phyloP scores from a whole-genome alignment of 2,113 vertebrate genomes.

The Phocoena sinus region DNA sequence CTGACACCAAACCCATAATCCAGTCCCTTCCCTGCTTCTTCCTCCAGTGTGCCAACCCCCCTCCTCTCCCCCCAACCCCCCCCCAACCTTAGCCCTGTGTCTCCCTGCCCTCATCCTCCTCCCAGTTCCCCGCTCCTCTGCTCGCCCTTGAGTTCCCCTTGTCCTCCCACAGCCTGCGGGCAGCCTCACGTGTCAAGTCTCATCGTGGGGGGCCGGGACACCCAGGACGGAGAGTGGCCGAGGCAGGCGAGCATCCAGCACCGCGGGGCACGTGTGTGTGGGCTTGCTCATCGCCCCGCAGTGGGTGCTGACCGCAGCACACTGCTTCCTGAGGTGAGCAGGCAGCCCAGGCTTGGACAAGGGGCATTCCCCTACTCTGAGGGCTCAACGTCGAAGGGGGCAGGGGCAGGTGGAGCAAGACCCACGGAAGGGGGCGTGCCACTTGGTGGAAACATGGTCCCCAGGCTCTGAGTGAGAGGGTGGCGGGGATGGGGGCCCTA shows the following conservation, averaged over 20 bases:
- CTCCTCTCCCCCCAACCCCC: no score
- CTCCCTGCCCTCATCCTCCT: background rate
- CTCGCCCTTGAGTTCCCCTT: background rate
- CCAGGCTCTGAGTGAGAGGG: background rate
- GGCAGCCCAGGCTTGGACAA: no score
- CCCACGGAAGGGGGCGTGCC: background rate
- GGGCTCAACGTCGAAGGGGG: background rate
- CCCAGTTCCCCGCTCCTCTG: background rate
- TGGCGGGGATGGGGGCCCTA: no score
- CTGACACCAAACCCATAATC: background rate
- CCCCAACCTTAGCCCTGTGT: no score
- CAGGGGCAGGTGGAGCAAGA: background rate
- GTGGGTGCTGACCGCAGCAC: slow-evolving; percentile 73
- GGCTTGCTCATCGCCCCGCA: slow-evolving; percentile 64
- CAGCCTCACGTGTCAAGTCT: slow-evolving; percentile 43
- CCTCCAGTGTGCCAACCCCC: background rate
- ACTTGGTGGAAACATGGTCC: background rate
- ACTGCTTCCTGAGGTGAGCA: slow-evolving; percentile 73
- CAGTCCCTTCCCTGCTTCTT: background rate
- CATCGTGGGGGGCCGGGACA: slow-evolving; percentile 71
- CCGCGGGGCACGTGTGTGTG: slow-evolving; percentile 66
- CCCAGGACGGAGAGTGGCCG: slow-evolving; percentile 71
- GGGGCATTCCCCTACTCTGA: background rate
- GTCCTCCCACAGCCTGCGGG: slow-evolving; percentile 58
- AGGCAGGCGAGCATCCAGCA: slow-evolving; percentile 76